Conservation (phyloP, 1,140 invertebrate species). For the Meloidogyne hapla region DNA sequence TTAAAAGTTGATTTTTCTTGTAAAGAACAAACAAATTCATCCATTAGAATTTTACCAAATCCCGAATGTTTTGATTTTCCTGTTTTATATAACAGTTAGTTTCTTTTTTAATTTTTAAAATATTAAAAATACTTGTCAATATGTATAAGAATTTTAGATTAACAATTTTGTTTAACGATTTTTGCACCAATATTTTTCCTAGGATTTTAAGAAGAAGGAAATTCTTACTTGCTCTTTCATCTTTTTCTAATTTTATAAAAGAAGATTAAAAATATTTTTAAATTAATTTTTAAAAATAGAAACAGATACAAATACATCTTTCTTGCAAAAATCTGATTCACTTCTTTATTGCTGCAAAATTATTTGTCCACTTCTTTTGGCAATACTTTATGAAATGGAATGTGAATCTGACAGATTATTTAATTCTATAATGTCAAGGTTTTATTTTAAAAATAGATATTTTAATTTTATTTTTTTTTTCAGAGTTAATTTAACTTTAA, state of each 20-base stretch:
- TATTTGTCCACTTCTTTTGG: slow-evolving; percentile 14
- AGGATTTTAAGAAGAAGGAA: no score
- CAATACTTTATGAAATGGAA: slow-evolving; percentile 8
- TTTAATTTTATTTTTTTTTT: background rate
- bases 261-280: background rate
- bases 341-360: background rate
- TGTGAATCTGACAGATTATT: slow-evolving; percentile 5
- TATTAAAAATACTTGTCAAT: no score
- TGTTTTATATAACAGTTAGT: background rate
- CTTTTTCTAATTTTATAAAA: no score
- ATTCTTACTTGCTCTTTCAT: no score
- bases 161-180: no score
- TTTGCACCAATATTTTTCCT: no score
- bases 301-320: background rate
- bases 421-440: slow-evolving; percentile 21
- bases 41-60: background rate
- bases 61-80: slow-evolving; percentile 7
- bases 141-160: no score
- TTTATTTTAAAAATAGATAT: background rate
- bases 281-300: background rate
- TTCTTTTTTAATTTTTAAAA: background rate
- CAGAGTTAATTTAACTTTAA: background rate
- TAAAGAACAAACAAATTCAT: background rate
- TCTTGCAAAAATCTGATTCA: background rate
- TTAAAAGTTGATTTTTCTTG: slow-evolving; percentile 11